These are phyloP conservation scores for Porites divaricata DNA, from an alignment of 92 coral and sea anemone genomes.

Conservation along the genomic window DNA sequence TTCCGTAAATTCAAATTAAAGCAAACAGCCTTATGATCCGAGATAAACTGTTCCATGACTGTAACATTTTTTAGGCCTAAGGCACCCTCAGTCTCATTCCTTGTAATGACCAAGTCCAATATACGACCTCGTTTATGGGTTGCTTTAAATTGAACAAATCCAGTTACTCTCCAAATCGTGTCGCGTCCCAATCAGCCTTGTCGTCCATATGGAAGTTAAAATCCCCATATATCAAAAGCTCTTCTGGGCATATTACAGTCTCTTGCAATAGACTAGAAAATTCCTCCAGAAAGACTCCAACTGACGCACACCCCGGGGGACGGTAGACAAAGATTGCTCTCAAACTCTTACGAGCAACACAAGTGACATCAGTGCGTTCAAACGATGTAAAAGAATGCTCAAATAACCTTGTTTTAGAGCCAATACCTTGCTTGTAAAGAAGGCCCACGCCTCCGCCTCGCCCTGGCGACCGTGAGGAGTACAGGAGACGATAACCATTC, in stretches of 20 bases:
- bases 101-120: too few species aligned
- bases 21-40: too few species aligned
- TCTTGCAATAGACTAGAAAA: slow-evolving; percentile 17
- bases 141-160: too few species aligned
- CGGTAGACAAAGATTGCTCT: slow-evolving; percentile 26
- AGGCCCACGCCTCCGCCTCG: slow-evolving; percentile 38
- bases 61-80: too few species aligned
- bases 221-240: neutral
- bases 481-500: slow-evolving; percentile 38
- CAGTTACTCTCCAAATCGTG: slow-evolving; percentile 7
- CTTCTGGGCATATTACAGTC: slow-evolving; percentile 8
- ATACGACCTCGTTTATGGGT: too few species aligned
- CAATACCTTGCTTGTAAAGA: slow-evolving; percentile 36
- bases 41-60: too few species aligned
- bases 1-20: too few species aligned
- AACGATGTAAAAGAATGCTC: slow-evolving; percentile 35
- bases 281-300: neutral
- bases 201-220: slow-evolving; percentile 47
- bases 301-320: slow-evolving; percentile 6
- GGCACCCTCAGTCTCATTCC: too few species aligned
- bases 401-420: slow-evolving; percentile 24
- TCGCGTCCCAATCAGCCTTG: slow-evolving; percentile 23
- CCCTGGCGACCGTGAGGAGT: slow-evolving; percentile 22
- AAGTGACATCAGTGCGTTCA: slow-evolving; percentile 24
- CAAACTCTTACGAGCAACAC: slow-evolving; percentile 34